phyloP scores from a whole-genome alignment of 2,888 invertebrate species.

The Crepidodera aurea region DNA sequence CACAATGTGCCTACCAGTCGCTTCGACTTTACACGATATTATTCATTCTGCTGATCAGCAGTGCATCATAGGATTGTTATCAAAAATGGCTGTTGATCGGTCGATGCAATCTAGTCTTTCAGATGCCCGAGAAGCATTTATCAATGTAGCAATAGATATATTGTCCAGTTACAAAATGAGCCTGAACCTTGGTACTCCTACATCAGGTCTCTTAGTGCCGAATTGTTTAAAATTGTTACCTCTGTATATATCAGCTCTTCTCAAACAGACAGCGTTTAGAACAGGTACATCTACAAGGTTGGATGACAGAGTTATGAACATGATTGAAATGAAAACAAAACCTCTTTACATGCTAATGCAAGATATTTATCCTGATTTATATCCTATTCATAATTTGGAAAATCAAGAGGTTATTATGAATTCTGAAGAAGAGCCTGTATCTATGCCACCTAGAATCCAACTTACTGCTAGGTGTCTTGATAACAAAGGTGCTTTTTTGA shows the following conservation, averaged over 20 bases:
- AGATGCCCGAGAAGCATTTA: conserved; percentile 95
- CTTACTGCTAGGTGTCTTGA: conserved; percentile 84
- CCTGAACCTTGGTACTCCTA: conserved; percentile 69
- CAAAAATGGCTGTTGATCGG: conserved; percentile 98
- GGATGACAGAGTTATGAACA: conserved; percentile 91
- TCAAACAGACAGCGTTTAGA: conserved; percentile 91
- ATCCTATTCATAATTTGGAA: conserved; percentile 80
- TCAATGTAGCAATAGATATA: conserved; percentile 93
- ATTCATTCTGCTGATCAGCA: conserved; percentile 92
- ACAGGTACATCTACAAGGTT: conserved; percentile 86
- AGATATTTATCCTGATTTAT: conserved; percentile 90
- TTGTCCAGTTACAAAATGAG: conserved; percentile 76
- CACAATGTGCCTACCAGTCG: conserved; percentile 93
- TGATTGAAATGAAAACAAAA: conserved; percentile 91
- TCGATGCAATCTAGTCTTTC: conserved; percentile 84
- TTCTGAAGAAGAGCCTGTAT: conserved; percentile 60
- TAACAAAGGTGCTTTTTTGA: conserved; percentile 87
- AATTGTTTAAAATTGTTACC: conserved; percentile 83
- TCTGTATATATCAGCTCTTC: conserved; percentile 84
- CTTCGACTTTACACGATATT: conserved; percentile 83
- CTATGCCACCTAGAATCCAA: conserved; percentile 81
- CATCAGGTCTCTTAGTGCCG: conserved; percentile 77
- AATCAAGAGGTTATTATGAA: conserved; percentile 54
- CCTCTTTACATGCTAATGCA: conserved; percentile 85
- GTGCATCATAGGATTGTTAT: conserved; percentile 88